These are phyloP conservation scores for Spatula versicolor DNA, from an alignment of 2,797 vertebrate genomes.

Conservation along the genomic window DNA sequence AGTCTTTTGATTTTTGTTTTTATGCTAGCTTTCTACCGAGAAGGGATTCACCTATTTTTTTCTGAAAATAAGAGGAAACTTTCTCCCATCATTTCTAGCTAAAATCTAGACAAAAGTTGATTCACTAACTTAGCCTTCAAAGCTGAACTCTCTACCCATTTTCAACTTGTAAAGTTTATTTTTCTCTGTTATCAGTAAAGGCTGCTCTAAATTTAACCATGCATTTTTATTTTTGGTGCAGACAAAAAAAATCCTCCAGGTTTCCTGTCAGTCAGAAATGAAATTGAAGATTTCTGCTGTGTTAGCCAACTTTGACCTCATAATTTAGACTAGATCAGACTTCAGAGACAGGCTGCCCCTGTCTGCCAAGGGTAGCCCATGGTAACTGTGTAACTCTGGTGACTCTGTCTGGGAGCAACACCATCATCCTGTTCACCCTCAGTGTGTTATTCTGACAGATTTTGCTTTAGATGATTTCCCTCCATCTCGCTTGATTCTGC, in stretches of 20 bases:
- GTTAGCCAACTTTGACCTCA: background rate
- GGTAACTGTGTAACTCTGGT: background rate
- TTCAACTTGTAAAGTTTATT: background rate
- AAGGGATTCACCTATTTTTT: background rate
- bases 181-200: background rate
- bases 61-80: background rate
- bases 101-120: background rate
- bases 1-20: background rate
- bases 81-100: background rate
- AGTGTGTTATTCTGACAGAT: background rate
- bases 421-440: background rate
- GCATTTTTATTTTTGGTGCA: background rate
- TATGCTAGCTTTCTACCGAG: background rate
- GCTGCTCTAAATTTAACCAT: background rate
- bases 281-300: background rate
- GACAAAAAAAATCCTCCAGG: background rate
- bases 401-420: background rate
- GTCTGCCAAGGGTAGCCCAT: background rate
- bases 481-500: background rate
- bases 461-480: background rate
- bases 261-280: background rate
- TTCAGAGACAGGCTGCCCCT: background rate
- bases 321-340: background rate
- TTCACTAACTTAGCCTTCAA: background rate
- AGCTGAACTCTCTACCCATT: background rate